Evolutionary conservation across 2,113 vertebrate genomes (phyloP), one percentile per base, ranked within the genome.

Genomic region (Madoqua kirkii): DNA sequence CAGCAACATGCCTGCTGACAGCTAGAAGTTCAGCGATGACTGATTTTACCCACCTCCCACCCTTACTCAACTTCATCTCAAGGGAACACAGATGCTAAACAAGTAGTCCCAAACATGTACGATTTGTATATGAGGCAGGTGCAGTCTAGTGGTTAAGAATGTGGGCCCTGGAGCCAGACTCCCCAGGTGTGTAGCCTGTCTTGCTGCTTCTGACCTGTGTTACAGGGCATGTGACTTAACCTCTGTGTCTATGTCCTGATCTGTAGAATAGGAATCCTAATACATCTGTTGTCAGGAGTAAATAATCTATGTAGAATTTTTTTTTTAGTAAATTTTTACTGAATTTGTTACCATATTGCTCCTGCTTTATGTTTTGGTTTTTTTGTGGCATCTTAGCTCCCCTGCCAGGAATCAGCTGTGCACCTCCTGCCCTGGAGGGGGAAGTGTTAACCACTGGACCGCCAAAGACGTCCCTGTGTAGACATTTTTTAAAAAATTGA

Each of bases 401-500:
- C n/a, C 67, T 71, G n/a, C 19, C n/a, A 12, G 10, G n/a, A 21
- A 13, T 40, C 67, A 71, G 3, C 21, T 40, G 19, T 74, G 67
- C 67, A 40, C n/a, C 36, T 40, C 10, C n/a, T 23, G 19, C n/a
- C 19, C n/a, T 23, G 19, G n/a, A 23, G n/a, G 5, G n/a, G 19
- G 10, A 23, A 6, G 67, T 71, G 67, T 74, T 40, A 74, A 23
- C 67, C 67, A 40, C n/a, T 40, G 67, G n/a, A 74, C 19, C 0
- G 0, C 67, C 19, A 74, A 13, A 74, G 19, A 74, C 0, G 0
- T 40, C 67, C n/a, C 67, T 13, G 10, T 74, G 3, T 40, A 71
- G 67, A 12, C 19, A 3, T 40, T 71, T 71, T 23, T 11, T 0
- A 0, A 7, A 33, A 40, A 74, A 43, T 14, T 27, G 71, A 76